Percentiles rank a stretch among this genome's conserved stretches.
phyloP scores from a whole-genome alignment of 2,797 vertebrate species.

The Cossypha polioptera region DNA sequence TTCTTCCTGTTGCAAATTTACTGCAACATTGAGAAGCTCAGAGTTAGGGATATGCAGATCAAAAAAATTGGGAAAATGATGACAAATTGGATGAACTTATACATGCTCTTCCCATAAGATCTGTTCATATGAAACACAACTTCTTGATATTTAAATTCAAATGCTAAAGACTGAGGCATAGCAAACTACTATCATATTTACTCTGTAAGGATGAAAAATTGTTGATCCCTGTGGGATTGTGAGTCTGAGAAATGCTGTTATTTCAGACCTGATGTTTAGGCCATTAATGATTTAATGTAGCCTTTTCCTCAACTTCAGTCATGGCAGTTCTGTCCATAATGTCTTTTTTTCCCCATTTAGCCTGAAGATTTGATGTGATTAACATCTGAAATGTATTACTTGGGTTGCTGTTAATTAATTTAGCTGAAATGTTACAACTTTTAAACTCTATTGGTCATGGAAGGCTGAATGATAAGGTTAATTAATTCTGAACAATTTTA shows the following conservation, averaged over 20 bases:
- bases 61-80: background rate
- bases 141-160: background rate
- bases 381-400: conserved; percentile 14
- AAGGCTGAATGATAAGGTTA: background rate
- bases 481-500: background rate
- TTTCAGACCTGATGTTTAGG: conserved; percentile 32
- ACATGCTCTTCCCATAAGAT: background rate
- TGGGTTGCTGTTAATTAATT: conserved; percentile 6
- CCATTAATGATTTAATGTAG: background rate
- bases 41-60: background rate
- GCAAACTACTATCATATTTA: background rate
- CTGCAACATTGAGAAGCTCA: background rate
- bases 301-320: background rate
- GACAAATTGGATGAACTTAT: background rate
- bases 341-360: conserved; percentile 2
- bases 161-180: background rate
- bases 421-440: background rate
- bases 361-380: conserved; percentile 12
- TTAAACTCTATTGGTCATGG: background rate
- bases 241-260: background rate
- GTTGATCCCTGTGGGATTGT: background rate
- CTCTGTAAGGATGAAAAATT: background rate
- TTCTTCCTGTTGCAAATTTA: background rate
- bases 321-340: background rate
- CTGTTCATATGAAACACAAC: background rate